These are phyloP conservation scores for Liasis olivaceus DNA, from an alignment of 2,797 vertebrate species.

Conservation along the genomic window DNA sequence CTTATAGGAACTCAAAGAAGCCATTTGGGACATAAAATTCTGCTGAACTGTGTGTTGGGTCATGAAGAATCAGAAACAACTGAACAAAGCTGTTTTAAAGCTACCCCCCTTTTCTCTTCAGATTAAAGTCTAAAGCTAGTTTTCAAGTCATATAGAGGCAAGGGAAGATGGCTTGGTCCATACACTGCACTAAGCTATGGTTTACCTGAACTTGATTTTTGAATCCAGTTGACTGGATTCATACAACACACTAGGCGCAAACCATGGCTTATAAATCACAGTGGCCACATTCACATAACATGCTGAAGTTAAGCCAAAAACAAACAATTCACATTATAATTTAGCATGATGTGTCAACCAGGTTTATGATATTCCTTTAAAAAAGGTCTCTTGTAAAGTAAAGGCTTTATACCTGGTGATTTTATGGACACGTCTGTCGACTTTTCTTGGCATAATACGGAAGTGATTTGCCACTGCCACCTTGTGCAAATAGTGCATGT, in stretches of 20 bases:
- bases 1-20: background rate
- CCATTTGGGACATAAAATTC: background rate
- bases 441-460: background rate
- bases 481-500: background rate
- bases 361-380: background rate
- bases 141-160: background rate
- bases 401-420: background rate
- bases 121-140: background rate
- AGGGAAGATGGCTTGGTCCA: background rate
- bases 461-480: background rate
- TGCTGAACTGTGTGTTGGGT: background rate
- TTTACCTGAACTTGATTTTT: background rate
- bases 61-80: background rate
- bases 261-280: background rate
- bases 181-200: background rate
- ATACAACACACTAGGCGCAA: background rate
- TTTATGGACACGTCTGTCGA: background rate
- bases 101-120: background rate
- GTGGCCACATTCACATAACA: background rate
- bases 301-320: background rate
- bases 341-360: background rate
- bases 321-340: background rate
- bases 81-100: background rate
- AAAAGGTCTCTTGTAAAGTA: background rate
- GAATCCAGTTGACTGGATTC: background rate